phyloP scores from a whole-genome alignment of 2,797 vertebrate species.

The Lacerta agilis region DNA sequence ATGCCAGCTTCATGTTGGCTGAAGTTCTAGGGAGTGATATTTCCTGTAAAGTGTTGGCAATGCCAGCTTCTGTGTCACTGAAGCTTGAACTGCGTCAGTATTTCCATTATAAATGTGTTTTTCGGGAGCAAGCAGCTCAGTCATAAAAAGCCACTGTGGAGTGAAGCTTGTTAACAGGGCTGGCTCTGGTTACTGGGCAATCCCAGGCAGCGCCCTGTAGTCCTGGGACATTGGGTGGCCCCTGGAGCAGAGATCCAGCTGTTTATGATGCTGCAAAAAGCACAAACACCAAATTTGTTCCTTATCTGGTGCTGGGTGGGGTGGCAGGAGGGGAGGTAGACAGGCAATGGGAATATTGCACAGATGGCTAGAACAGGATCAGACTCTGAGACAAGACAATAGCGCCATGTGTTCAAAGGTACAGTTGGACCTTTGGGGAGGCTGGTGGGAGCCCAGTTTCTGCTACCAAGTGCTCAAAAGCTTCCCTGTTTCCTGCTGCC shows the following conservation, averaged over 20 bases:
- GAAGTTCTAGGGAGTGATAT: background rate
- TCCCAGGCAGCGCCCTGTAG: background rate
- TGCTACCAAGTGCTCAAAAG: background rate
- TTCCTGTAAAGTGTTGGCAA: background rate
- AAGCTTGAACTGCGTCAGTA: slow-evolving; percentile 6
- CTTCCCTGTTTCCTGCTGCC: background rate
- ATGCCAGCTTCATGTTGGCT: slow-evolving; percentile 3
- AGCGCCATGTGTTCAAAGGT: background rate
- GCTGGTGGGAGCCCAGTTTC: background rate
- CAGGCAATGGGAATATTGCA: background rate
- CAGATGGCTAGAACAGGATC: background rate
- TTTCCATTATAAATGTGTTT: slow-evolving; percentile 35
- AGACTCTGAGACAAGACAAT: background rate
- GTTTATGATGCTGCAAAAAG: background rate
- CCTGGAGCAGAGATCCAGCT: background rate
- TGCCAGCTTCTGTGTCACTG: slow-evolving; percentile 16
- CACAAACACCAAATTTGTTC: background rate
- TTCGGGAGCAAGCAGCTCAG: background rate
- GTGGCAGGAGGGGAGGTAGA: background rate
- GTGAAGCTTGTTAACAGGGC: background rate
- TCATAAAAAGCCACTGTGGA: background rate
- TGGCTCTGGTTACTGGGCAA: background rate
- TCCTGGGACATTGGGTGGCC: slow-evolving; percentile 6
- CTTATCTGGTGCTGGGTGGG: background rate
- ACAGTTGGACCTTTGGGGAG: background rate